Evolutionary conservation across 2,797 vertebrate genomes (phyloP).

Genomic region (Mormyrops boulengeri): DNA sequence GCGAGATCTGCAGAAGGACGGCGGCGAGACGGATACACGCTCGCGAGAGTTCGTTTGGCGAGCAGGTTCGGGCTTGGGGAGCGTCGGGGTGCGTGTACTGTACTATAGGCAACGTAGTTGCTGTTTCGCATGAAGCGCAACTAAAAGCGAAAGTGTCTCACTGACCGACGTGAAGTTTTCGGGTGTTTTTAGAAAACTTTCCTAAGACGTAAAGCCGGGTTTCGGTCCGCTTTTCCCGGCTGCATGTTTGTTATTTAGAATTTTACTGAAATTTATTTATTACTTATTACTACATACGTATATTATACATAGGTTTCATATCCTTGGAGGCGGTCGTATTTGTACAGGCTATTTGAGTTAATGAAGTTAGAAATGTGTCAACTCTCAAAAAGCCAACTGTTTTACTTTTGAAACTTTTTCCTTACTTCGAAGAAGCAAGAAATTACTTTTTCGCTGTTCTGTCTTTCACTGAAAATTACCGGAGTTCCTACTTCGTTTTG

Average conservation of each 20-base stretch:
- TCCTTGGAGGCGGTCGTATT: not conserved
- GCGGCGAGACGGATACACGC: not conserved
- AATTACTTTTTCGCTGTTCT: not conserved
- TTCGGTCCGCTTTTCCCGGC: not conserved
- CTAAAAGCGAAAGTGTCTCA: not conserved
- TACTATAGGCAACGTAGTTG: not conserved
- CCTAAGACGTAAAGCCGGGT: not conserved
- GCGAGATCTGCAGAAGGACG: slow-evolving; percentile 48
- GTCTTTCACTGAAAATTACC: not conserved
- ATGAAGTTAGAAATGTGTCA: not conserved
- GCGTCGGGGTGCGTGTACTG: not conserved
- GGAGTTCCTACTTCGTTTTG: not conserved
- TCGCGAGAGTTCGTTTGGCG: slow-evolving; percentile 5
- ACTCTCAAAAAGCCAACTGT: not conserved
- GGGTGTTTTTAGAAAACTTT: not conserved
- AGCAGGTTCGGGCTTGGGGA: not conserved
- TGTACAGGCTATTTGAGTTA: not conserved
- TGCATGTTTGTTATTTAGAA: not conserved
- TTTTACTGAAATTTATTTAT: not conserved
- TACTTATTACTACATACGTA: not conserved
- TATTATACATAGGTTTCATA: not conserved
- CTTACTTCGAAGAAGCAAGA: not conserved
- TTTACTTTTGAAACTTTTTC: not conserved
- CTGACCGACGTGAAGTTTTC: not conserved
- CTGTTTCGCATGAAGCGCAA: not conserved